These are phyloP conservation scores for Oscheius myriophilus DNA, from an alignment of 2,888 invertebrate genomes.

Conservation along the genomic window DNA sequence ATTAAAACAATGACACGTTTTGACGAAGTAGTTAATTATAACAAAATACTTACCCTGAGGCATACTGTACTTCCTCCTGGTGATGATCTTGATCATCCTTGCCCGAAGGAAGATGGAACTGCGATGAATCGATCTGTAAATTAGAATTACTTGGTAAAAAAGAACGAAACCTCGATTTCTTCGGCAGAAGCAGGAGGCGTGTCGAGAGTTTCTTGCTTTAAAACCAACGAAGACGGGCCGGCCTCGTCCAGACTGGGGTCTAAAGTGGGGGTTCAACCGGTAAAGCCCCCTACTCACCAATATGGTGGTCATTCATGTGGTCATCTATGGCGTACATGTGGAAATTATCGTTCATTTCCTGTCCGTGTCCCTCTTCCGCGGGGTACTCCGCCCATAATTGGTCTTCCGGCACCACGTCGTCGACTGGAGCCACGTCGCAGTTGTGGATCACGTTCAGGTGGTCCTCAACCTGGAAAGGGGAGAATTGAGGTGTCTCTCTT, in stretches of 20 bases:
- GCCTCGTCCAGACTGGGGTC: neutral
- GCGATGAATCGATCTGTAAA: neutral
- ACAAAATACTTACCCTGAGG: neutral
- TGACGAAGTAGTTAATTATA: no score
- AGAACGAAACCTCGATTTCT: constrained; percentile 21
- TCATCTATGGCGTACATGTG: neutral
- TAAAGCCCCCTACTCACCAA: neutral
- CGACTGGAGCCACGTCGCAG: constrained; percentile 14
- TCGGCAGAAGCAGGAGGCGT: constrained; percentile 7
- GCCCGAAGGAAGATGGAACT: neutral
- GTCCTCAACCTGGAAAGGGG: constrained; percentile 39
- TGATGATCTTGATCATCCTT: neutral
- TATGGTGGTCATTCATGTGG: neutral
- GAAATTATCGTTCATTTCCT: no score
- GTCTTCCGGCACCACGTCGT: constrained; percentile 10
- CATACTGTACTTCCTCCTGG: neutral
- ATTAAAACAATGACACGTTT: no score
- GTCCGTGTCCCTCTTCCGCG: neutral
- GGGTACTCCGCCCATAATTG: constrained; percentile 1
- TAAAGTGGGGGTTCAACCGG: neutral
- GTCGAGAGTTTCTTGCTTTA: neutral
- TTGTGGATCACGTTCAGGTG: constrained; percentile 36
- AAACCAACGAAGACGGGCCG: neutral
- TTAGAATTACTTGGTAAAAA: neutral
- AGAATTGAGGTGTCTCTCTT: no score